Percentiles rank a stretch among this genome's conserved stretches.
Conservation (phyloP, 1,140 invertebrate species). For the Centruroides sculpturatus region DNA sequence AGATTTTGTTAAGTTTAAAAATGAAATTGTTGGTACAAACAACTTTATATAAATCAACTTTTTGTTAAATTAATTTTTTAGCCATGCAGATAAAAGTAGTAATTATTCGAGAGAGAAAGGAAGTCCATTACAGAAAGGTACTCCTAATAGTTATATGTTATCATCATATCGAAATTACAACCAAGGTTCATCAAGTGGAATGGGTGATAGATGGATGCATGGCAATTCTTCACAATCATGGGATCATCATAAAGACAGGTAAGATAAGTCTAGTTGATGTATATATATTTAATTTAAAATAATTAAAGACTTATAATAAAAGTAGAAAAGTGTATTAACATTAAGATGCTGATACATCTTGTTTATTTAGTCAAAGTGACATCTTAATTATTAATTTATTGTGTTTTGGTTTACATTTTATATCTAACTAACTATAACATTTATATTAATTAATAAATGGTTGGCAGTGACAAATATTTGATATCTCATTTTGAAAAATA, state of each 20-base stretch:
- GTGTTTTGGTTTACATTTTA: too few species aligned
- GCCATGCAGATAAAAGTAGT: conserved; percentile 6
- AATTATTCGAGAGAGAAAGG: conserved; percentile 1
- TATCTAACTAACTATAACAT: too few species aligned
- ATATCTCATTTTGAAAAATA: too few species aligned
- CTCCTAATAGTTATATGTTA: conserved; percentile 11
- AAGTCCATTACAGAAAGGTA: conserved; percentile 3
- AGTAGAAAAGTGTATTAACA: too few species aligned
- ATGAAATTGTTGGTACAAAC: too few species aligned
- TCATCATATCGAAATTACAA: conserved; percentile 9
- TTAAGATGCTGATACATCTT: too few species aligned
- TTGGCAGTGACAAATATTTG: too few species aligned
- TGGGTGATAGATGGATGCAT: conserved; percentile 6
- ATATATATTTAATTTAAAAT: neutral
- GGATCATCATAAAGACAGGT: conserved; percentile 11
- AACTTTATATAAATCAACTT: too few species aligned
- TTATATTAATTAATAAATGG: too few species aligned
- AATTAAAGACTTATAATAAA: neutral
- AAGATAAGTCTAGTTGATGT: neutral
- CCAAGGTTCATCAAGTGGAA: conserved; percentile 4
- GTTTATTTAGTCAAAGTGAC: too few species aligned
- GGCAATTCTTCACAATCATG: conserved; percentile 2
- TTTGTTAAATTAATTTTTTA: neutral
- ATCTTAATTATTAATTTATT: too few species aligned
- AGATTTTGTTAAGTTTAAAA: too few species aligned